These are phyloP conservation scores for Magallana angulata DNA, from an alignment of 1,140 invertebrate genomes.

Conservation along the genomic window DNA sequence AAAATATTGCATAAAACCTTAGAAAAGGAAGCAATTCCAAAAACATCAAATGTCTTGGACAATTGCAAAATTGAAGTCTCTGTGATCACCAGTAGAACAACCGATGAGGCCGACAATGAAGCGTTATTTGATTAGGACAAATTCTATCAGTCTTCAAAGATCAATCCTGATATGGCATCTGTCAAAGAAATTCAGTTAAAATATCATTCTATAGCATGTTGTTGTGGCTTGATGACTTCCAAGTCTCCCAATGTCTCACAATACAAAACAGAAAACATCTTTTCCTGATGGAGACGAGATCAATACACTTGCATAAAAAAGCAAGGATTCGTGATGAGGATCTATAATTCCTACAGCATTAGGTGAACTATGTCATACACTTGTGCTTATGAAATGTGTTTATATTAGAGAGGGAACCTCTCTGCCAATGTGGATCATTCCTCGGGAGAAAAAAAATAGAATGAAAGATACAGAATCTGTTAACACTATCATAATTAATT, in stretches of 20 bases:
- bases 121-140: background rate
- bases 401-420: too few species aligned
- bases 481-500: slow-evolving; percentile 3
- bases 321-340: background rate
- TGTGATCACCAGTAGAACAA: too few species aligned
- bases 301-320: slow-evolving; percentile 11
- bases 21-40: too few species aligned
- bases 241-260: background rate
- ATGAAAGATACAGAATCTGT: background rate
- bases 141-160: background rate
- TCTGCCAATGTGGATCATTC: too few species aligned
- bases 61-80: too few species aligned
- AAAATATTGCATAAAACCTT: too few species aligned
- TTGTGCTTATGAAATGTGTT: too few species aligned
- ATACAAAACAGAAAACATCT: background rate
- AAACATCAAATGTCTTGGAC: too few species aligned
- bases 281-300: background rate
- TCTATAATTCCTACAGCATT: background rate
- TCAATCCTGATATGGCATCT: slow-evolving; percentile 31
- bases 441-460: background rate
- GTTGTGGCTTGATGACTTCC: slow-evolving; percentile 2
- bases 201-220: slow-evolving; percentile 14
- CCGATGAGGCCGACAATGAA: background rate
- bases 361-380: too few species aligned
- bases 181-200: slow-evolving; percentile 12